Base-by-base conservation (phyloP, 2,888 invertebrate species). In the Watsonalla cultraria region DNA sequence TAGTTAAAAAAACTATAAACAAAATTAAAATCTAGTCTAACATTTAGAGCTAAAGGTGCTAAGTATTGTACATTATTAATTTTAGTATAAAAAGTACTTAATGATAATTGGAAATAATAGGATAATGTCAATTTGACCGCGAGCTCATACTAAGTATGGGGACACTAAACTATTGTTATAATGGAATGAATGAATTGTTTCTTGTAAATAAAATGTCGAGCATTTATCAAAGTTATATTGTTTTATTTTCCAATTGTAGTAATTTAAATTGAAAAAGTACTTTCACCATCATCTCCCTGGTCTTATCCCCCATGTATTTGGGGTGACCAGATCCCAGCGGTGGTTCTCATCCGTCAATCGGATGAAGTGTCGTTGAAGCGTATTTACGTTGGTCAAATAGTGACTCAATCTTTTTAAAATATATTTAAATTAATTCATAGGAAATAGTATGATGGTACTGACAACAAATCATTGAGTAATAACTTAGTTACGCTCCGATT, bases 161-260 rank as follows among this genome's bases (percentile, higher is more conserved):
- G 5, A 37, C 2, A 11, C 8, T 72, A 66, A 70, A 76, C 66
- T 78, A 80, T 80, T 89, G 88, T 89, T 90, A 76, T 71, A 74
- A 74, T 13, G 37, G 15, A 49, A 48, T 37, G 37, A 49, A 46
- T 46, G 66, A 69, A 80, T 79, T 81, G 84, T 84, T 87, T 89
- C 88, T 81, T 89, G 90, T 90, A 89, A 89, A 84, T 90, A 90
- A 74, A 89, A 85, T 86, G 86, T 90, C 88, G 81, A 87, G 85
- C 83, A 88, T 88, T 86, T 85, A 84, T 78, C 76, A 73, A 42
- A 72, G 58, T 53, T 39, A 15, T 55, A 52, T 74, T 62, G 78
- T 89, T 85, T 87, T 66, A 81, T 84, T 88, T 57, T 45, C 13
- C n/a, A 9, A n/a, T 8, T 34, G 7, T 6, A n/a, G 8, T 13